Percentiles rank a stretch among this genome's conserved stretches.
These are phyloP conservation scores for Caerostris darwini DNA, from an alignment of 1,140 invertebrate genomes.

Conservation along the genomic window DNA sequence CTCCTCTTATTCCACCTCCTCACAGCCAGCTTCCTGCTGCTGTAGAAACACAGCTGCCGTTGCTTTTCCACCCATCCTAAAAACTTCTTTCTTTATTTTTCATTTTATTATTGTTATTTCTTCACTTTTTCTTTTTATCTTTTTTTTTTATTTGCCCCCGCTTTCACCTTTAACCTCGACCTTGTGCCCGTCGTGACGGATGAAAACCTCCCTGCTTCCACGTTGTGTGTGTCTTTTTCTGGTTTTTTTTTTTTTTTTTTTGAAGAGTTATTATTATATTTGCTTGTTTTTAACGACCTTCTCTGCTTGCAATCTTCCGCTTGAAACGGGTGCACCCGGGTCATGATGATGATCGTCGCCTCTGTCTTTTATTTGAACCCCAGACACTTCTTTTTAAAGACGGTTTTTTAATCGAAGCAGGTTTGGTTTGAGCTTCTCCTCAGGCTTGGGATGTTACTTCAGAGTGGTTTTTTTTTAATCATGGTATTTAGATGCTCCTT, in stretches of 20 bases:
- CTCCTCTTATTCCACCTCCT: neutral
- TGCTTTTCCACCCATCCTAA: conserved; percentile 4
- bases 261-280: conserved; percentile 32
- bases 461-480: neutral
- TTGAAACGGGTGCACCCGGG: conserved; percentile 5
- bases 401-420: neutral
- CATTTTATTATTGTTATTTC: neutral
- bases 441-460: neutral
- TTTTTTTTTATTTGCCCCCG: conserved; percentile 36
- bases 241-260: too few relatives aligned
- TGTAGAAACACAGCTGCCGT: conserved; percentile 67
- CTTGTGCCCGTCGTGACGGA: conserved; percentile 48
- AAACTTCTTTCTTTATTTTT: neutral
- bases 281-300: conserved; percentile 23
- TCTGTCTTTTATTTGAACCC: neutral
- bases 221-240: neutral
- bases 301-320: neutral
- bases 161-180: conserved; percentile 61
- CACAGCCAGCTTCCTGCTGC: conserved; percentile 37
- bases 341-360: conserved; percentile 16
- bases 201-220: neutral
- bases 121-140: neutral
- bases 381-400: too few relatives aligned
- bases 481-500: neutral
- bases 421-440: too few relatives aligned